These are phyloP conservation scores for Octopus sinensis DNA, from an alignment of 1,140 invertebrate species.

Conservation along the genomic window DNA sequence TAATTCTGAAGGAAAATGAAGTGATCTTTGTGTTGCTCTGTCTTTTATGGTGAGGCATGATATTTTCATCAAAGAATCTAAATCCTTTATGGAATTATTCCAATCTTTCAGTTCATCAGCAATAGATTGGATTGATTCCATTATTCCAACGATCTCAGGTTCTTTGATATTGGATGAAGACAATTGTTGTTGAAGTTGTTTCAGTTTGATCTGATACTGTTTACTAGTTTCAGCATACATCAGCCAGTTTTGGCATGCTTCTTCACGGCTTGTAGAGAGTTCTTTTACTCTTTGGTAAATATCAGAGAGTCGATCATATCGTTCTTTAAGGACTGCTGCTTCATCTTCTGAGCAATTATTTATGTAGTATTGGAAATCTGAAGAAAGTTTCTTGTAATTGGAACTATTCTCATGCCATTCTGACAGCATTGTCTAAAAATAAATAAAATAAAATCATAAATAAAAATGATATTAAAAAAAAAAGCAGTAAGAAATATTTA, in stretches of 20 bases:
- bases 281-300: conserved; percentile 68
- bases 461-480: not conserved
- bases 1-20: conserved; percentile 49
- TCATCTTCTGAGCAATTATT: conserved; percentile 70
- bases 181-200: conserved; percentile 75
- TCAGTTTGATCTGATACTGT: conserved; percentile 76
- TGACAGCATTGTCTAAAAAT: conserved; percentile 42
- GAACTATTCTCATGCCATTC: conserved; percentile 48
- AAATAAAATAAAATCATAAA: conserved; percentile 11
- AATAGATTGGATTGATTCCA: conserved; percentile 42
- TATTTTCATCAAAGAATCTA: conserved; percentile 47
- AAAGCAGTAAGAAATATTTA: no score
- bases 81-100: conserved; percentile 34
- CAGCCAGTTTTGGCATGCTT: conserved; percentile 79
- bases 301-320: conserved; percentile 70
- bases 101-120: conserved; percentile 40
- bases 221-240: conserved; percentile 74
- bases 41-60: conserved; percentile 51
- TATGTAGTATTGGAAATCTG: conserved; percentile 77
- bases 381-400: conserved; percentile 57
- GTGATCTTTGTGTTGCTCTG: conserved; percentile 43
- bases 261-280: conserved; percentile 67
- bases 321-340: conserved; percentile 69
- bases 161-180: conserved; percentile 67
- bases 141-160: conserved; percentile 40